Evolutionary conservation across 1,140 invertebrate species (phyloP).

Genomic region (Chlorops oryzae): DNA sequence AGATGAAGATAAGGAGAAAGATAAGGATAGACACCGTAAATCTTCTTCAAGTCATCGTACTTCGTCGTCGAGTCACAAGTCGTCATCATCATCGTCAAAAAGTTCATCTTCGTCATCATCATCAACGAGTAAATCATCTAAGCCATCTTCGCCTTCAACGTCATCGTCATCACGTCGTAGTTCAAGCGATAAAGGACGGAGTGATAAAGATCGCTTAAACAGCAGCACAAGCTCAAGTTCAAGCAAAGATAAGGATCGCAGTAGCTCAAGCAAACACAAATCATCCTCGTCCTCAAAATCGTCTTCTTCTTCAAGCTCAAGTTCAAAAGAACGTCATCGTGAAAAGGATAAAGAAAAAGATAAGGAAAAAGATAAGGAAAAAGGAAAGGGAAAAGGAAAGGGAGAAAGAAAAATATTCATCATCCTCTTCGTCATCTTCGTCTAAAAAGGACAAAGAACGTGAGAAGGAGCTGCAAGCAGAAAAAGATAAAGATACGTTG

Average conservation of each 20-base stretch:
- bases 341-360: conserved; percentile 37
- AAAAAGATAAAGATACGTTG: conserved; percentile 62
- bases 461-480: conserved; percentile 46
- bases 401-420: conserved; percentile 46
- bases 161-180: conserved; percentile 42
- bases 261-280: conserved; percentile 40
- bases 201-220: conserved; percentile 35
- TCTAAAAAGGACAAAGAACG: conserved; percentile 23
- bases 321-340: conserved; percentile 37
- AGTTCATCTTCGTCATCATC: conserved; percentile 31
- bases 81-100: conserved; percentile 33
- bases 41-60: conserved; percentile 16
- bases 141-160: conserved; percentile 31
- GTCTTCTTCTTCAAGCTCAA: conserved; percentile 25
- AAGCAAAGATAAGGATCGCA: conserved; percentile 40
- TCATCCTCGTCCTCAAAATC: conserved; percentile 36
- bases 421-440: conserved; percentile 11
- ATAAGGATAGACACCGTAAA: conserved; percentile 29
- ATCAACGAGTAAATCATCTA: conserved; percentile 36
- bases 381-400: conserved; percentile 38
- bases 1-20: conserved; percentile 48
- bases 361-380: conserved; percentile 22
- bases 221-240: conserved; percentile 19
- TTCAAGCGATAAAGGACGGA: conserved; percentile 34
- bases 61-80: conserved; percentile 38